phyloP scores from a whole-genome alignment of 2,113 vertebrate species.

The Xyrauchen texanus region DNA sequence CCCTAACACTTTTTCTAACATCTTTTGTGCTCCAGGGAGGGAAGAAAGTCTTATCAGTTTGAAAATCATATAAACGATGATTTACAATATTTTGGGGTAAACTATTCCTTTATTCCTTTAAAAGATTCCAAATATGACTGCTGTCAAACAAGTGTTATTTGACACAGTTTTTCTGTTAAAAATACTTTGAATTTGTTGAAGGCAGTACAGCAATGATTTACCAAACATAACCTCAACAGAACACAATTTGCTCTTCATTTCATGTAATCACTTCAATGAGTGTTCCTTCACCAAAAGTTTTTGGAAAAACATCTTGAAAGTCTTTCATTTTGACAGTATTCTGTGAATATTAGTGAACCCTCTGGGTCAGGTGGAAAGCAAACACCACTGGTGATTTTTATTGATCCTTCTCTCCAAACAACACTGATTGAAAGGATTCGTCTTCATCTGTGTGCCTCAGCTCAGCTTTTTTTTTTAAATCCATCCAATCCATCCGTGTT shows the following conservation, averaged over 20 bases:
- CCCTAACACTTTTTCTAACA: too few species aligned
- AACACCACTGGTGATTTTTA: constrained; percentile 33
- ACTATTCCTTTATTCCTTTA: too few species aligned
- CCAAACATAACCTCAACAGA: too few species aligned
- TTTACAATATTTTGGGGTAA: too few species aligned
- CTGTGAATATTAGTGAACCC: neutral
- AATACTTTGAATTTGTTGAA: too few species aligned
- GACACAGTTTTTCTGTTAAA: neutral
- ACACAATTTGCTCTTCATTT: too few species aligned
- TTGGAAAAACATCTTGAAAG: too few species aligned
- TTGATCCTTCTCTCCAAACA: constrained; percentile 35
- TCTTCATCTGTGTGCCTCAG: constrained; percentile 29
- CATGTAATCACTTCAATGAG: neutral
- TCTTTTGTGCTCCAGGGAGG: too few species aligned
- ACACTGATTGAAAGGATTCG: constrained; percentile 19
- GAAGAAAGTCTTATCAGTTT: too few species aligned
- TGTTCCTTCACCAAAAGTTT: neutral
- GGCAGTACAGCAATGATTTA: too few species aligned
- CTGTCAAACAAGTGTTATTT: neutral
- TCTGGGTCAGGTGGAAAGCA: constrained; percentile 22
- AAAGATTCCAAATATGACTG: too few species aligned
- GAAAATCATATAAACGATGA: too few species aligned
- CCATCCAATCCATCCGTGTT: neutral
- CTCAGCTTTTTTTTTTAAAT: neutral
- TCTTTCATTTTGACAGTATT: neutral